These are phyloP conservation scores for Lophius americanus DNA, from an alignment of 2,797 vertebrate genomes.

Conservation along the genomic window DNA sequence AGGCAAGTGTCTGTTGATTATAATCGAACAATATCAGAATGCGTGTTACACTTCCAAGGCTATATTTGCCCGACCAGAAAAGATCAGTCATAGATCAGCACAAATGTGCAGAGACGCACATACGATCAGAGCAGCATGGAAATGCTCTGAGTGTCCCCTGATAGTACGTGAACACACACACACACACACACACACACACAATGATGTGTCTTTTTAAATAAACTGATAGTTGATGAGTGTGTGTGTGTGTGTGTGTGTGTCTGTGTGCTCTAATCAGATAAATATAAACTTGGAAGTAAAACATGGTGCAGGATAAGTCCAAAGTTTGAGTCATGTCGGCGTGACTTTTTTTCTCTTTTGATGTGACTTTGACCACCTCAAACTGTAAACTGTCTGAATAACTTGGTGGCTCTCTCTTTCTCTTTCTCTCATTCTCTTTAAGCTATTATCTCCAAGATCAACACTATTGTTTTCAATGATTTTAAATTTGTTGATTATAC, in stretches of 20 bases:
- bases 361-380: slow-evolving; percentile 80
- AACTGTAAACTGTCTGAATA: slow-evolving; percentile 52
- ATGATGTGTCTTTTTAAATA: not conserved
- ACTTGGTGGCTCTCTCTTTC: not conserved
- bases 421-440: not conserved
- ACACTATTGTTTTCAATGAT: not conserved
- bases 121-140: slow-evolving; percentile 10
- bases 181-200: not conserved
- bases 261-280: slow-evolving; percentile 26
- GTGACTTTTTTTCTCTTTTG: slow-evolving; percentile 78
- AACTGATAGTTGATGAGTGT: not conserved
- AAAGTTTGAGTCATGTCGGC: slow-evolving; percentile 76
- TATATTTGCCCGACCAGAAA: slow-evolving; percentile 52
- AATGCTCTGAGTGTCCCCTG: no score
- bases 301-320: slow-evolving; percentile 51
- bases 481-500: not conserved
- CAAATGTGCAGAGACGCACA: slow-evolving; percentile 3
- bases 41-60: slow-evolving; percentile 29
- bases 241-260: slow-evolving; percentile 4
- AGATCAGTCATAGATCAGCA: slow-evolving; percentile 11
- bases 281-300: slow-evolving; percentile 24
- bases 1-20: slow-evolving; percentile 48
- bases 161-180: not conserved
- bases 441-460: not conserved
- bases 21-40: slow-evolving; percentile 55